These are phyloP conservation scores for Aphidius gifuensis DNA, from an alignment of 1,140 invertebrate species.

Conservation along the genomic window DNA sequence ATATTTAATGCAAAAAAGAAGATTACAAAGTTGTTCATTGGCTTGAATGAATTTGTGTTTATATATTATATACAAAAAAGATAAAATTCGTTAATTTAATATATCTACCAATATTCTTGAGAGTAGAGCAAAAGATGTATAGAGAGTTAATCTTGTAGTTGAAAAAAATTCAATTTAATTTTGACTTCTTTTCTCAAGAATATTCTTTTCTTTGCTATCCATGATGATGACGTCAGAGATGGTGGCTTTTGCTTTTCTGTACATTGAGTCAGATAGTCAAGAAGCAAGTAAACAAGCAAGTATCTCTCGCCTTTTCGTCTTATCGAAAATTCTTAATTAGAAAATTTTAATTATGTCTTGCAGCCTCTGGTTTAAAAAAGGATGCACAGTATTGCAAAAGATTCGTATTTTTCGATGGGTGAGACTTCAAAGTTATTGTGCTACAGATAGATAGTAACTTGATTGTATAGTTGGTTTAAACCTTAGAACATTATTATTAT, in stretches of 20 bases:
- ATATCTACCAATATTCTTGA: conserved; percentile 13
- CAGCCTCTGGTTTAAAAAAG: conserved; percentile 25
- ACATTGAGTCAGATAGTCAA: conserved; percentile 21
- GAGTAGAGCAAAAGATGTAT: background rate
- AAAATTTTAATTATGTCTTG: conserved; percentile 58
- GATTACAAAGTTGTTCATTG: too few species aligned
- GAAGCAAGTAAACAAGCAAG: too few species aligned
- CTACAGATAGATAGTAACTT: too few species aligned
- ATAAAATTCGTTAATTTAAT: conserved; percentile 25
- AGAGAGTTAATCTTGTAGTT: conserved; percentile 7
- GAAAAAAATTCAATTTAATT: too few species aligned
- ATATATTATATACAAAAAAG: too few species aligned
- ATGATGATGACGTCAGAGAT: too few species aligned
- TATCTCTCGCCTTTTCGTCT: conserved; percentile 31
- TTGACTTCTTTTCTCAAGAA: too few species aligned
- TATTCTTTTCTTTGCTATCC: conserved; percentile 4
- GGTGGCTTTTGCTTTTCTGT: background rate
- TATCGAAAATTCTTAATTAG: conserved; percentile 56
- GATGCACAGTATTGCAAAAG: background rate
- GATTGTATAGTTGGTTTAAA: too few species aligned
- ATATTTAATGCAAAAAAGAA: too few species aligned
- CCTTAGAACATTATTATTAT: too few species aligned
- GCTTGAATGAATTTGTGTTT: too few species aligned
- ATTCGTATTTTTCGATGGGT: conserved; percentile 10
- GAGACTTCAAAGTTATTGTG: background rate